These are phyloP conservation scores for Tylochromis polylepis DNA, from an alignment of 2,113 vertebrate species.

Conservation along the genomic window DNA sequence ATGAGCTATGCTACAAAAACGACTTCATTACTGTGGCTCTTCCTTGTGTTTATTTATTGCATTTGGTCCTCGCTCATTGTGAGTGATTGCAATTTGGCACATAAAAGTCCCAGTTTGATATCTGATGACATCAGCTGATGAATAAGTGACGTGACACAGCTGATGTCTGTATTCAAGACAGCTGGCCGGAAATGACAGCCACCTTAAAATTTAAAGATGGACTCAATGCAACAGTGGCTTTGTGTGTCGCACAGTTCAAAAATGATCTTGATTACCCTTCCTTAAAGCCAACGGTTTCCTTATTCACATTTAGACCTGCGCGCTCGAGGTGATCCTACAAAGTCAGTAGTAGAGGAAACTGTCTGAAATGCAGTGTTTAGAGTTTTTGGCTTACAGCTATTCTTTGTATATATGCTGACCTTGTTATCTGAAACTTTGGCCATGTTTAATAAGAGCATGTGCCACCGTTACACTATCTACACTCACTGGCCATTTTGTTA, in stretches of 20 bases:
- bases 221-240: background rate
- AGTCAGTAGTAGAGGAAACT: background rate
- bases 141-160: background rate
- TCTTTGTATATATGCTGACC: background rate
- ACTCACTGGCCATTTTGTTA: background rate
- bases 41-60: conserved; percentile 37
- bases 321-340: background rate
- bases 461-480: background rate
- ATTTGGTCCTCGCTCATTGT: background rate
- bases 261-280: background rate
- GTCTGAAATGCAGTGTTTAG: too few relatives aligned
- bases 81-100: background rate
- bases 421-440: background rate
- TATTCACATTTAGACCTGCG: background rate
- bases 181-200: background rate
- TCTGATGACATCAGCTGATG: background rate
- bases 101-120: background rate
- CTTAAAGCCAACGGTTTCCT: background rate
- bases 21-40: conserved; percentile 17
- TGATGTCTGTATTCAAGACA: background rate
- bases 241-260: background rate
- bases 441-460: background rate
- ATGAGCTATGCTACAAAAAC: conserved; percentile 99
- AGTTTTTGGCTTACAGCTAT: background rate
- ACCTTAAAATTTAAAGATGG: background rate